phyloP scores from a whole-genome alignment of 2,888 invertebrate genomes.

The Thysanoteuthis rhombus region DNA sequence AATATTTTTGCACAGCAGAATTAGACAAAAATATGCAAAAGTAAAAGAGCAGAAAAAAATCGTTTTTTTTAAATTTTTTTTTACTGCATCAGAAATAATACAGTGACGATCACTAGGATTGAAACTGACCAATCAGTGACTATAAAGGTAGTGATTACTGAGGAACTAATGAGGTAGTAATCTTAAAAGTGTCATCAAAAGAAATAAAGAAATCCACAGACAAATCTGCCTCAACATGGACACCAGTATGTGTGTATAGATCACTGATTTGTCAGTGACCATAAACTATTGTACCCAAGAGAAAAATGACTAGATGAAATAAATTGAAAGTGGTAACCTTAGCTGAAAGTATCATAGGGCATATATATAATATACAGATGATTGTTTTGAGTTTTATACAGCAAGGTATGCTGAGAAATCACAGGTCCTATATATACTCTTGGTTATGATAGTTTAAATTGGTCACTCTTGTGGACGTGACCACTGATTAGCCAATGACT shows the following conservation, averaged over 20 bases:
- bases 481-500: background rate
- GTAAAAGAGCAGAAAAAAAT: background rate
- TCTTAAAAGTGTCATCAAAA: background rate
- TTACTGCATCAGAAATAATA: background rate
- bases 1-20: background rate
- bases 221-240: background rate
- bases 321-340: too few species aligned
- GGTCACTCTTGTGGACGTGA: background rate
- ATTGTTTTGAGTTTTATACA: background rate
- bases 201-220: too few species aligned
- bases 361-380: background rate
- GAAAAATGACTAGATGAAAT: too few species aligned
- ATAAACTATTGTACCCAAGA: too few species aligned
- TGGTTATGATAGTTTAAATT: background rate
- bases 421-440: background rate
- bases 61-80: background rate
- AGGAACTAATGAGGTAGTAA: background rate
- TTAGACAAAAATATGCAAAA: background rate
- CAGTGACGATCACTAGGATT: background rate
- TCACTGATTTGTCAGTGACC: too few species aligned
- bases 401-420: background rate
- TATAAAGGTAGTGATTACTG: background rate
- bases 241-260: background rate
- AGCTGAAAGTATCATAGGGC: too few species aligned
- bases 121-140: slow-evolving; percentile 12